Evolutionary conservation across 1,140 invertebrate species (phyloP).

Genomic region (Sminthurides bifidus): DNA sequence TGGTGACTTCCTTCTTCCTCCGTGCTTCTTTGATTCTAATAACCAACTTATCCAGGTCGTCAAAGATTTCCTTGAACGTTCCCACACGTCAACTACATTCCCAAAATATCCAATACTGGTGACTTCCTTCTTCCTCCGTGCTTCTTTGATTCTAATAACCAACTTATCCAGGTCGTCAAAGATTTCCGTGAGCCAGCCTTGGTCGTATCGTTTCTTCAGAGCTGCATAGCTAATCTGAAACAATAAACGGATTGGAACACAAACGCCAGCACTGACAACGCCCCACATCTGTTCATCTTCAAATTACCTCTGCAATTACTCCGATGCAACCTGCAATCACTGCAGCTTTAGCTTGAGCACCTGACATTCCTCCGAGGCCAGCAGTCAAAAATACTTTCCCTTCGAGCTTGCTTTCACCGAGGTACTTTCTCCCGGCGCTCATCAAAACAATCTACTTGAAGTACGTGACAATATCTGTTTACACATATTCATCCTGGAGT

Average conservation of each 20-base stretch:
- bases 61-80: slow-evolving; percentile 46
- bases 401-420: slow-evolving; percentile 40
- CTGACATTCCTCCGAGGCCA: slow-evolving; percentile 53
- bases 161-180: slow-evolving; percentile 43
- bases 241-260: not conserved
- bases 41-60: slow-evolving; percentile 44
- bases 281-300: not conserved
- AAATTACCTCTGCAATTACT: slow-evolving; percentile 53
- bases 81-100: slow-evolving; percentile 53
- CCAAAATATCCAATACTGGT: slow-evolving; percentile 53
- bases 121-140: slow-evolving; percentile 34
- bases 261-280: not conserved
- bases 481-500: slow-evolving; percentile 5
- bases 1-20: slow-evolving; percentile 37
- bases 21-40: slow-evolving; percentile 39
- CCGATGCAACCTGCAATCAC: slow-evolving; percentile 53
- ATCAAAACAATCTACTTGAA: slow-evolving; percentile 46
- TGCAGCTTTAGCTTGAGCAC: slow-evolving; percentile 46
- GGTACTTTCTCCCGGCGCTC: slow-evolving; percentile 52
- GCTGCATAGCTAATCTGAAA: slow-evolving; percentile 44
- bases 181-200: slow-evolving; percentile 52
- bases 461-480: not conserved
- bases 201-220: slow-evolving; percentile 46
- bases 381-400: slow-evolving; percentile 53
- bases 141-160: slow-evolving; percentile 40